phyloP scores from a whole-genome alignment of 2,888 invertebrate species.

The Melanchra persicariae region DNA sequence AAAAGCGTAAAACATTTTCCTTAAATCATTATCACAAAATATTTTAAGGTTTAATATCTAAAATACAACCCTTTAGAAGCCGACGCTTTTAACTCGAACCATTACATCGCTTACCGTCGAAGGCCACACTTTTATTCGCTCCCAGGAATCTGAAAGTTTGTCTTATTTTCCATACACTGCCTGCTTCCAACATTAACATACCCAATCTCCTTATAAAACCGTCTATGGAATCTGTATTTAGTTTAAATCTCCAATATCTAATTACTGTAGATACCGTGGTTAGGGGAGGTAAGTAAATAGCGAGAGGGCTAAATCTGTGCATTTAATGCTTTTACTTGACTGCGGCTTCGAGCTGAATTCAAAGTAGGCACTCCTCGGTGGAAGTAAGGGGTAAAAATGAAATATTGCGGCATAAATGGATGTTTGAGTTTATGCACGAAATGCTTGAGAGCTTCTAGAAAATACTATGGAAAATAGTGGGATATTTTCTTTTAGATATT shows the following conservation, averaged over 20 bases:
- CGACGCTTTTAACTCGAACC: constrained; percentile 49
- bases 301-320: constrained; percentile 56
- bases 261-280: constrained; percentile 18
- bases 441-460: constrained; percentile 18
- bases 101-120: constrained; percentile 48
- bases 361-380: constrained; percentile 44
- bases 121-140: constrained; percentile 43
- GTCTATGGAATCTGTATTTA: constrained; percentile 20
- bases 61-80: constrained; percentile 36
- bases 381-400: constrained; percentile 35
- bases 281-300: constrained; percentile 48
- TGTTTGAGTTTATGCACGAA: constrained; percentile 18
- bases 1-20: constrained; percentile 19
- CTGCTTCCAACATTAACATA: constrained; percentile 7
- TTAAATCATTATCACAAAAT: constrained; percentile 28
- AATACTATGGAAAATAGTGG: background rate
- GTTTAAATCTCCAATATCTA: constrained; percentile 18
- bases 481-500: constrained; percentile 3
- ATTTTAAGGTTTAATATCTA: constrained; percentile 32
- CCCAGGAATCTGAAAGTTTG: constrained; percentile 14
- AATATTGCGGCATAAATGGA: constrained; percentile 45
- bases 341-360: constrained; percentile 49
- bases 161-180: constrained; percentile 19
- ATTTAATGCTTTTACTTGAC: constrained; percentile 62
- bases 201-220: constrained; percentile 18